Base-by-base conservation (phyloP, 2,888 invertebrate genomes). In the Trypoxylon attenuatum region DNA sequence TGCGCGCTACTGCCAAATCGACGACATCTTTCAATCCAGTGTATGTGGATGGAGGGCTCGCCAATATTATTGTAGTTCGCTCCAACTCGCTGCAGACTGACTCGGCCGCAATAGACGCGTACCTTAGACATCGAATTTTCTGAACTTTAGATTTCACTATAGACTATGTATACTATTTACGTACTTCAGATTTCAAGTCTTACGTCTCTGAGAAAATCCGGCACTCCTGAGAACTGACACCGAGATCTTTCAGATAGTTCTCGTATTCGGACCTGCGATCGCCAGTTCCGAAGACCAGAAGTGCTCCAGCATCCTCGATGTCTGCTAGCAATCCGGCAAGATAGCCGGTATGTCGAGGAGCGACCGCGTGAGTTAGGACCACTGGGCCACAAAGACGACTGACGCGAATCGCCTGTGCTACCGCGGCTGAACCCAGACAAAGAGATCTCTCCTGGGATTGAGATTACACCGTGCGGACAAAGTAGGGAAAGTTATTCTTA, bases 31-130 rank as follows among this genome's bases (percentile, higher is more conserved):
- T 89, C 19, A 95, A 92, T 0, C 94, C 94, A 0, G 94, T 94
- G 81, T 94, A 94, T 0, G 94, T 94, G 82, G 94, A 94, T 0
- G 94, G 94, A 0, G 95, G 95, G 0, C 93, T 93, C 0, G 94
- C 95, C 71, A 92, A 89, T 1, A 92, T 89, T 0, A 91, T 90
- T 0, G 92, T 91, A 0, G 91, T 91, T 42, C 90, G 89, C 60
- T 91, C 90, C 71, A 92, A 87, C 33, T 89, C 89, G 38, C n/a
- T n/a, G n/a, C n/a, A n/a, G n/a, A n/a, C n/a, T n/a, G n/a, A n/a
- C n/a, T n/a, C n/a, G n/a, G 75, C 22, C 2, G 81, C 72, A 13
- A 82, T 70, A 29, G 69, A 57, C 1, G 60, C 53, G 52, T 83
- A 84, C 33, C 84, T 84, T 23, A 23, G 27, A 10, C 8, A 42